Evolutionary conservation across 2,113 vertebrate genomes (phyloP).

Genomic region (Grammomys surdaster): DNA sequence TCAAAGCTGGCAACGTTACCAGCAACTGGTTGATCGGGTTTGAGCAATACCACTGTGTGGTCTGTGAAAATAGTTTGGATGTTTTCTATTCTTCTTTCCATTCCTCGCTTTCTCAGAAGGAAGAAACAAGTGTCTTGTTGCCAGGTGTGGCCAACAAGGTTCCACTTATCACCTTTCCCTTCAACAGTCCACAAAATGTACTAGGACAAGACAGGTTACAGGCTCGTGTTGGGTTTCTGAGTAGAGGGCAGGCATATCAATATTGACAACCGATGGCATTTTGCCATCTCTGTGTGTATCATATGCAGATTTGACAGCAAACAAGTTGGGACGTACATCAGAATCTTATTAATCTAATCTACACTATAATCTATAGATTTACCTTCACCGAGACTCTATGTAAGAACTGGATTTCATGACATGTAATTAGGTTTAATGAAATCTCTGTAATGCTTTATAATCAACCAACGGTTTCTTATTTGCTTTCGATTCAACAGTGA

Average conservation of each 20-base stretch:
- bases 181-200: background rate
- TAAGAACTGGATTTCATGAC: constrained; percentile 54
- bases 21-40: constrained; percentile 27
- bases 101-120: constrained; percentile 38
- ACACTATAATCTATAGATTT: constrained; percentile 34
- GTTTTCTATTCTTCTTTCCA: constrained; percentile 66
- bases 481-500: constrained; percentile 6
- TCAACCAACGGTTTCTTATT: constrained; percentile 57
- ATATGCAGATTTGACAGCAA: constrained; percentile 67
- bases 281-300: constrained; percentile 67
- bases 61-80: constrained; percentile 54
- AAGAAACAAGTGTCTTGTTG: constrained; percentile 56
- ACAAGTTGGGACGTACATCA: constrained; percentile 73
- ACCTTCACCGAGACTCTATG: constrained; percentile 58
- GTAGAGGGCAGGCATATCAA: background rate
- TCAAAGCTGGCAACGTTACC: background rate
- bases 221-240: constrained; percentile 46
- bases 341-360: constrained; percentile 62
- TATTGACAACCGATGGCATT: constrained; percentile 54
- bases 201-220: background rate
- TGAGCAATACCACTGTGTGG: constrained; percentile 52
- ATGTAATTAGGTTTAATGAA: constrained; percentile 62
- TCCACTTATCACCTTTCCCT: background rate
- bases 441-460: constrained; percentile 43
- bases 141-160: constrained; percentile 57